Evolutionary conservation across 2,113 vertebrate species (phyloP).

Genomic region (Panurus biarmicus): DNA sequence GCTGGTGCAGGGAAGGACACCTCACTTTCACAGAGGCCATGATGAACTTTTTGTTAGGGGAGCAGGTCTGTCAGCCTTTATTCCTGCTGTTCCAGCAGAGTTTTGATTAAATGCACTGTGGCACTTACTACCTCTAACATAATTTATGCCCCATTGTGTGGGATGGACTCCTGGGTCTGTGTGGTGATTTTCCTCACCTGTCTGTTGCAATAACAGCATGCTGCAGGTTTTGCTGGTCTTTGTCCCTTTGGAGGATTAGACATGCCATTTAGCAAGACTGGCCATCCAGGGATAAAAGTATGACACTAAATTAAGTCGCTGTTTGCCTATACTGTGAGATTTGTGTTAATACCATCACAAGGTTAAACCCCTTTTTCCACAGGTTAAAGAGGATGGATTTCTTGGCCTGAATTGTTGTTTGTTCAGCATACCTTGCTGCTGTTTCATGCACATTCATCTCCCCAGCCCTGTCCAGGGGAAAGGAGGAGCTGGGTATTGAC

Average conservation of each 20-base stretch:
- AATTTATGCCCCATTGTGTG: not conserved
- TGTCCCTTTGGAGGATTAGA: not conserved
- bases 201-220: not conserved
- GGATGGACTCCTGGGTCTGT: not conserved
- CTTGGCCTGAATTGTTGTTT: not conserved
- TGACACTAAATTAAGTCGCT: fast-evolving
- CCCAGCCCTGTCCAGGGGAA: not conserved
- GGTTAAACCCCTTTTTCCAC: not conserved
- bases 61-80: not conserved
- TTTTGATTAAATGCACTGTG: not conserved
- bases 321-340: not conserved
- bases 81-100: not conserved
- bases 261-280: not conserved
- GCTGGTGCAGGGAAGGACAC: not conserved
- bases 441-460: not conserved
- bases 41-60: not conserved
- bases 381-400: not conserved
- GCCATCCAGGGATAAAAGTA: not conserved
- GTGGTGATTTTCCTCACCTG: not conserved
- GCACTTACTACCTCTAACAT: not conserved
- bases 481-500: not conserved
- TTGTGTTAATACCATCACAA: not conserved
- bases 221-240: not conserved
- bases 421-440: not conserved
- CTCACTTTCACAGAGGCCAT: not conserved